These are phyloP conservation scores for Acropora yongei DNA, from an alignment of 64 coral and sea anemone species.

Conservation along the genomic window DNA sequence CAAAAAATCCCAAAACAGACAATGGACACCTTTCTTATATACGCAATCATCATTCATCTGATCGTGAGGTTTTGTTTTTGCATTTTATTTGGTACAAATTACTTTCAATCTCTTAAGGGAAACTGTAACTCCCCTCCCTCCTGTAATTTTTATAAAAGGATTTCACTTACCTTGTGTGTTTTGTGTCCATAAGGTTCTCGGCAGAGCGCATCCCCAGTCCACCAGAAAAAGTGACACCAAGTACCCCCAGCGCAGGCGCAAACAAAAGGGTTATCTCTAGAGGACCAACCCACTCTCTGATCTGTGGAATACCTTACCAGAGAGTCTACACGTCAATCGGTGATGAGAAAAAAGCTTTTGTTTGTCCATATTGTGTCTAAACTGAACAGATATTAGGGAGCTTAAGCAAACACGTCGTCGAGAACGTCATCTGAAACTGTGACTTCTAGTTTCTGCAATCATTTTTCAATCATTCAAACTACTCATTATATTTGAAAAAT, in stretches of 20 bases:
- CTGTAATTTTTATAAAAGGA: too few species aligned
- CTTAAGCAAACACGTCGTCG: too few species aligned
- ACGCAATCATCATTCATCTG: neutral
- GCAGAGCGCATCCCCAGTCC: slow-evolving; percentile 48
- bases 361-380: neutral
- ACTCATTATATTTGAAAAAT: too few species aligned
- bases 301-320: slow-evolving; percentile 73
- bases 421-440: too few species aligned
- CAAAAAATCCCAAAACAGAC: too few species aligned
- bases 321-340: slow-evolving; percentile 45
- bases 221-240: neutral
- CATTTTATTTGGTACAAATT: too few species aligned
- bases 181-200: slow-evolving; percentile 42
- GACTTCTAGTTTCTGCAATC: too few species aligned
- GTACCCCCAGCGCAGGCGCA: neutral
- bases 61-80: too few species aligned
- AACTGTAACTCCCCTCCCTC: too few species aligned
- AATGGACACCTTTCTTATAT: neutral
- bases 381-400: neutral
- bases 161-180: neutral
- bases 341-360: neutral
- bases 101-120: too few species aligned
- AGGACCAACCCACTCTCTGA: slow-evolving; percentile 43
- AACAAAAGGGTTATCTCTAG: slow-evolving; percentile 2
- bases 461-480: too few species aligned